Evolutionary conservation across 64 coral and sea anemone genomes (phyloP), one percentile per base, ranked within the genome.

Genomic region (Montipora foliosa): DNA sequence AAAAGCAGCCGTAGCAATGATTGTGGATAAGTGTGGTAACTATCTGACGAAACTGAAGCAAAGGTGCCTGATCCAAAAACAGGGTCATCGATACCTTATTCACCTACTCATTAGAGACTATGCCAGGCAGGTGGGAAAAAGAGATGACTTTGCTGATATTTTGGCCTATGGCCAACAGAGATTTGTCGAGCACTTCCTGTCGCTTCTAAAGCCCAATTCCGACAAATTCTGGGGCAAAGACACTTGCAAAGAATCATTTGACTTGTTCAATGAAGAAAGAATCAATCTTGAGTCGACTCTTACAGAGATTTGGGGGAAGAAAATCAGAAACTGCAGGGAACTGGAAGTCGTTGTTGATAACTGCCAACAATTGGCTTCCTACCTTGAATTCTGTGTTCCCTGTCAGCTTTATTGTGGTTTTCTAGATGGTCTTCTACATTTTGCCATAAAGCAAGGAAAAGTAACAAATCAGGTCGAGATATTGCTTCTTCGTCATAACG

Each of bases 51-150:
- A 92, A 24, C 86, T 92, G 21, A 84, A 17, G 80, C 45, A 75
- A 75, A 92, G 80, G 8, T 84, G 59, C 67, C 53, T 84, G 16
- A 76, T 92, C 6, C 80, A 92, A 49, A 84, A 49, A 47, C 79
- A 84, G 10, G 44, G 47, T 16, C 7, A 67, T 14, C 45, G 70
- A 70, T 92, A 84, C 19, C 75, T 69, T 44, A 52, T 92, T 62
- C 90, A 92, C 76, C 44, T 93, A n/a, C 8, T 93, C 17, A 87
- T 93, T 29, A 87, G 91, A 87, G 57, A 67, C 29, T 93, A 87
- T 44, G 91, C 82, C 6, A 87, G 60, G 24, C n/a, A 79, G 15
- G 50, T 70, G 5, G 91, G 91, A 70, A 49, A 69, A 53, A 58
- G 7, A 3, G 21, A 9, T 19, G 45, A 87, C 1, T 79, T 87